Evolutionary conservation across 2,113 vertebrate genomes (phyloP), one percentile per base, ranked within the genome.

Genomic region (Collichthys lucidus): DNA sequence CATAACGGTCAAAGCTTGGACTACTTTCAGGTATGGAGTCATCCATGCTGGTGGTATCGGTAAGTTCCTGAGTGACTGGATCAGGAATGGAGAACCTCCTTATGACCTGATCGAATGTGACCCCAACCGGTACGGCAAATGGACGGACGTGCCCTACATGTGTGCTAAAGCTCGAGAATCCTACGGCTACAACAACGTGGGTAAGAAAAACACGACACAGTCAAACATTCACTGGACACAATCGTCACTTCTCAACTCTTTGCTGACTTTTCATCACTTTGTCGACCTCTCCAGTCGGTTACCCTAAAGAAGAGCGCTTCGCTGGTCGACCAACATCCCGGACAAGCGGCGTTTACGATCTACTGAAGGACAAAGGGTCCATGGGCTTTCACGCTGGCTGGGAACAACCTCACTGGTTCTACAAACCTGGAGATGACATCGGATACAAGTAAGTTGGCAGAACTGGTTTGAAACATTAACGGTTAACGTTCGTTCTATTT

Each of bases 331-430:
- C 98, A 11, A 99, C 98, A 22, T 65, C 91, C 69, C 94, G 98
- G 89, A 91, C 90, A 24, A 97, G 97, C 55, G 97, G 97, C 0
- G 89, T 99, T 11, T 99, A 98, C 3, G 77, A 97, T 63, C 92
- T 93, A 29, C 93, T 99, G 46, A 95, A 96, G 71, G 92, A 95
- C 56, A 94, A 95, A 86, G 96, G 93, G 52, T 99, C 98, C 44
- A 98, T 99, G 97, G 98, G 98, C 2, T 98, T 99, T 85, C 98
- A 99, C n/a, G 91, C 97, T 0, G 98, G 98, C 85, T 99, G 98
- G 98, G 98, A 99, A 66, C 98, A 99, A 90, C 98, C 98, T 44
- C 97, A 99, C 81, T 99, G 97, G 96, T 99, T 98, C 93, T 96
- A 97, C 92, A 98, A 95, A 91, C 90, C 94, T 1, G 97, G 96